Base-by-base conservation (phyloP, 2,113 vertebrate genomes). In the Tichodroma muraria region DNA sequence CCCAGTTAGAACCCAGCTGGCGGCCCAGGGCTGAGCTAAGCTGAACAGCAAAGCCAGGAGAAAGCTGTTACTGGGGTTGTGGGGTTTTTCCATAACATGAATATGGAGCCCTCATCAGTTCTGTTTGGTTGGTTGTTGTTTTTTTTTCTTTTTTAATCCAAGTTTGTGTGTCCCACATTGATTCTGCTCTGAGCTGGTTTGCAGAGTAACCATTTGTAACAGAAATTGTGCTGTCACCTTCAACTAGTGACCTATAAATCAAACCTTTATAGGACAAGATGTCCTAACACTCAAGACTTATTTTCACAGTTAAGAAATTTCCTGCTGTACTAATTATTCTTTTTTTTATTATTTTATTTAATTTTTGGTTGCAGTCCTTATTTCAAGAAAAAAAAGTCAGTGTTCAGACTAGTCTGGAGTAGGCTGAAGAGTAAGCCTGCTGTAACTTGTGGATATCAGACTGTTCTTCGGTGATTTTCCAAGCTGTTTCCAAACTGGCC, bases 221-320 rank as follows among this genome's bases (percentile, higher is more conserved):
- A 88, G 88, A 52, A 90, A 65, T 42, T 78, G 44, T 78, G 80
- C 93, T 77, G 83, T 94, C 87, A 56, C 70, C 93, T 96, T 90
- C 86, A 76, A 89, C 93, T 93, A 77, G 65, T 80, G 77, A 42
- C 69, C 52, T 90, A 24, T 37, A 79, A 88, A 90, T 89, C 50
- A 93, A 78, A 73, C 83, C 42, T 71, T 54, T 40, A 60, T 88
- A 45, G 72, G 80, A 80, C 93, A 77, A n/a, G 40, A n/a, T 79
- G 88, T 95, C 77, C 91, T 93, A 84, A 73, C 33, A 27, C 31
- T 91, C 88, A 44, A 86, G 85, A 86, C 65, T 96, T 88, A 83
- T 38, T 93, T 94, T 90, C 85, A 96, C 82, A 94, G 82, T 90
- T 95, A 54, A 88, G 85, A 96, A 90, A 85, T 90, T 89, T 93